Percentiles rank a stretch among this genome's conserved stretches.
phyloP scores from a whole-genome alignment of 2,888 invertebrate genomes.

The Ferrisia virgata region DNA sequence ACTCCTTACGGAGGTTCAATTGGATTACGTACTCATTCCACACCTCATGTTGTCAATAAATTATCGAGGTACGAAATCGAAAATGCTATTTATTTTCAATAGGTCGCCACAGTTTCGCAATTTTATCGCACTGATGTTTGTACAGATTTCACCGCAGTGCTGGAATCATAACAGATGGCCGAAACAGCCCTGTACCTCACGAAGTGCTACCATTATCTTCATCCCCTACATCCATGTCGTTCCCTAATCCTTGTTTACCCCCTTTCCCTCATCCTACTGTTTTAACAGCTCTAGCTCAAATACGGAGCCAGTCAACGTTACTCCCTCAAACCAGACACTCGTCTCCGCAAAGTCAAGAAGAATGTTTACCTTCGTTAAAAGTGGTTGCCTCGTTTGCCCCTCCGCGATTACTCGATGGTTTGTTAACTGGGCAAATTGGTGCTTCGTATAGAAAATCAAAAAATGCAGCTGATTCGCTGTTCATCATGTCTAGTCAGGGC shows the following conservation, averaged over 20 bases:
- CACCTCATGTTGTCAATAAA: slow-evolving; percentile 87
- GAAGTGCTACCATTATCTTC: slow-evolving; percentile 51
- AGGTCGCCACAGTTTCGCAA: not conserved
- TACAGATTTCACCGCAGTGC: slow-evolving; percentile 89
- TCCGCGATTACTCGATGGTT: slow-evolving; percentile 52
- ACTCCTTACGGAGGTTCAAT: slow-evolving; percentile 93
- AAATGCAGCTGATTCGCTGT: slow-evolving; percentile 72
- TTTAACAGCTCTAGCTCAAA: slow-evolving; percentile 48
- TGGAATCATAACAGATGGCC: slow-evolving; percentile 69
- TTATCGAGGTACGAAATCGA: slow-evolving; percentile 60
- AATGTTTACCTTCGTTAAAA: slow-evolving; percentile 58
- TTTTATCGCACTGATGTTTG: not conserved
- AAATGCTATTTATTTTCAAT: not conserved
- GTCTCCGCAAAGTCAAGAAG: slow-evolving; percentile 54
- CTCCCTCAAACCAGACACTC: slow-evolving; percentile 35
- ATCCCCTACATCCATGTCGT: slow-evolving; percentile 69
- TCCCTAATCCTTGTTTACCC: slow-evolving; percentile 51
- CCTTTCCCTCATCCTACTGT: slow-evolving; percentile 47
- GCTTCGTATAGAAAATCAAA: slow-evolving; percentile 54
- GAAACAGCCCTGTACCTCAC: slow-evolving; percentile 47
- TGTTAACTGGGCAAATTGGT: slow-evolving; percentile 54
- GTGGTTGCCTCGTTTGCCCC: slow-evolving; percentile 75
- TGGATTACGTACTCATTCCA: slow-evolving; percentile 90
- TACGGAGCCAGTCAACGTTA: slow-evolving; percentile 52
- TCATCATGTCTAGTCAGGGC: slow-evolving; percentile 85